phyloP scores from a whole-genome alignment of 2,113 vertebrate species.

The Lampris incognitus region DNA sequence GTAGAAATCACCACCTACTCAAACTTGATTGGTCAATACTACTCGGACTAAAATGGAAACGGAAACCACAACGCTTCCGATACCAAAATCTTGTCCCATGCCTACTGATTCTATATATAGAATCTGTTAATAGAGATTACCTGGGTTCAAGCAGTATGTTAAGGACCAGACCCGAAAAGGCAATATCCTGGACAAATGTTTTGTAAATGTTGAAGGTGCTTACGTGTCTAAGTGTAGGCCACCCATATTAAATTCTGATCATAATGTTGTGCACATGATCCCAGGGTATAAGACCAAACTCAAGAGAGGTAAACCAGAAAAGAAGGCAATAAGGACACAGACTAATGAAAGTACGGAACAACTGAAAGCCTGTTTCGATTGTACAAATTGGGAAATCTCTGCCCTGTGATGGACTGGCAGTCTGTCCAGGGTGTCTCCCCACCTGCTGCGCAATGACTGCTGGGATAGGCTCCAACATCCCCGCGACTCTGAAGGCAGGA shows the following conservation, averaged over 20 bases:
- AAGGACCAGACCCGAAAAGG: background rate
- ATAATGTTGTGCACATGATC: background rate
- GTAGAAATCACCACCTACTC: too few relatives aligned
- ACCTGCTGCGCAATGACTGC: too few relatives aligned
- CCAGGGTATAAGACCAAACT: background rate
- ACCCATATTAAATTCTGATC: background rate
- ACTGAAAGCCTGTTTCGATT: background rate
- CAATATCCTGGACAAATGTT: slow-evolving; percentile 4
- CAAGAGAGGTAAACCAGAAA: background rate
- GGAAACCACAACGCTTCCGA: too few relatives aligned
- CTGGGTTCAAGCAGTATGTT: background rate
- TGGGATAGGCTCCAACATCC: too few relatives aligned
- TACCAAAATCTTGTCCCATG: too few relatives aligned
- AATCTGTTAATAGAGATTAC: too few relatives aligned
- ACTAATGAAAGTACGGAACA: background rate
- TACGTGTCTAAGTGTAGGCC: background rate
- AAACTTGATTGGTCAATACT: too few relatives aligned
- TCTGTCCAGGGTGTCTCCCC: too few relatives aligned
- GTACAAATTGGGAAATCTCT: background rate
- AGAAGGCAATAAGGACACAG: background rate
- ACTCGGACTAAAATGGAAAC: too few relatives aligned
- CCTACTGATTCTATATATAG: too few relatives aligned
- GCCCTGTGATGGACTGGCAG: too few relatives aligned
- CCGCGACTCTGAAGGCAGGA: too few relatives aligned
- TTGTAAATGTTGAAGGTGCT: slow-evolving; percentile 1